phyloP scores from a whole-genome alignment of 2,113 vertebrate genomes.

The Cryptoleucopteryx plumbea region DNA sequence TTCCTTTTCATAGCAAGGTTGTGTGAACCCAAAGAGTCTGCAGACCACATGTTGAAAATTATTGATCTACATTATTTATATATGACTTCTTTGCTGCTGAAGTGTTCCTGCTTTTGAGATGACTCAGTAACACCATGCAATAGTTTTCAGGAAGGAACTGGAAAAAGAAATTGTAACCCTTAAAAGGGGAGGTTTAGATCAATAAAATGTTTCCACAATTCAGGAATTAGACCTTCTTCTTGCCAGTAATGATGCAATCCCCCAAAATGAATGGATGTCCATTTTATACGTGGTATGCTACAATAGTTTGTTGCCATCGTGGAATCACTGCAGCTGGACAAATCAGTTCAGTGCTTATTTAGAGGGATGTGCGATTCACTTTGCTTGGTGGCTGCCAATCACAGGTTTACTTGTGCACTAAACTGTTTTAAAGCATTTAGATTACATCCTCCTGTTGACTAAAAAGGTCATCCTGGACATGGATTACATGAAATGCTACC shows the following conservation, averaged over 20 bases:
- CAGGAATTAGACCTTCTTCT: background rate
- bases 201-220: background rate
- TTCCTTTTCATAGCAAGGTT: conserved; percentile 21
- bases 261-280: background rate
- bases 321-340: background rate
- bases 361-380: background rate
- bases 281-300: background rate
- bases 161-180: background rate
- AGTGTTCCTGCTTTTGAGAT: conserved; percentile 38
- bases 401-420: background rate
- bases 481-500: background rate
- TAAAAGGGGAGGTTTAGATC: background rate
- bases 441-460: background rate
- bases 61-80: conserved; percentile 57
- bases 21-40: conserved; percentile 19
- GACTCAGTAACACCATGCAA: conserved; percentile 17
- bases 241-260: background rate
- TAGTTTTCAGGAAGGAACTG: conserved; percentile 11
- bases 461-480: background rate
- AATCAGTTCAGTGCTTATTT: background rate
- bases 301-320: background rate
- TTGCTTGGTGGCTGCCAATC: background rate
- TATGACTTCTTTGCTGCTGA: conserved; percentile 27
- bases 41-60: conserved; percentile 52
- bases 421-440: background rate